phyloP scores from a whole-genome alignment of 2,797 vertebrate genomes.

The Sebastes trivittatus region DNA sequence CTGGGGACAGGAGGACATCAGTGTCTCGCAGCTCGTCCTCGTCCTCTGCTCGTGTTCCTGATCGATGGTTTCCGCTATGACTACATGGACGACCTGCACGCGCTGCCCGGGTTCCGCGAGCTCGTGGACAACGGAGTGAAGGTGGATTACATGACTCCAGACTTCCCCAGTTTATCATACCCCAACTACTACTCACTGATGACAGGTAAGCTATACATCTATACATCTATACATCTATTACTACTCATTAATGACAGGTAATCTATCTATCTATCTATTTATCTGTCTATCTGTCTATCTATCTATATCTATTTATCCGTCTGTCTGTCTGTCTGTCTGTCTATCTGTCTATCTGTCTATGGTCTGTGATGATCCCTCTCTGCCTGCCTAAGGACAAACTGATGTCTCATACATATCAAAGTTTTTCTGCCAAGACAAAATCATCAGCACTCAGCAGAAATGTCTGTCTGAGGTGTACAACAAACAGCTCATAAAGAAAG shows the following conservation, averaged over 20 bases:
- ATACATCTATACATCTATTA: background rate
- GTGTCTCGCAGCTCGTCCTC: background rate
- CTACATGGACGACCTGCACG: slow-evolving; percentile 86
- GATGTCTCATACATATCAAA: too few species aligned
- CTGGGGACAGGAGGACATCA: background rate
- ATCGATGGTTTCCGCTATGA: slow-evolving; percentile 92
- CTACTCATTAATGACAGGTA: background rate
- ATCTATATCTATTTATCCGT: too few species aligned
- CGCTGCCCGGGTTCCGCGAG: slow-evolving; percentile 85
- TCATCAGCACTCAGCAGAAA: too few species aligned
- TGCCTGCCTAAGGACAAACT: too few species aligned
- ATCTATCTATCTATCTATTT: background rate
- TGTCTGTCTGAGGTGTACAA: too few species aligned
- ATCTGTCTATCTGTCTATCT: too few species aligned
- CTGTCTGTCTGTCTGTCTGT: background rate
- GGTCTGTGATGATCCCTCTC: too few species aligned
- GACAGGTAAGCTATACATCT: slow-evolving; percentile 61
- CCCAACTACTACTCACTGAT: slow-evolving; percentile 61
- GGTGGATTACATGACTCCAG: slow-evolving; percentile 92
- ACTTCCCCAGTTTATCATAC: slow-evolving; percentile 92
- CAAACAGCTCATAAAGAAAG: too few species aligned
- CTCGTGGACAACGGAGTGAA: slow-evolving; percentile 88
- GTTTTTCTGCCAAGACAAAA: too few species aligned
- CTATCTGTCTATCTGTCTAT: too few species aligned
- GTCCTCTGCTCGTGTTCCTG: slow-evolving; percentile 71